Base-by-base conservation (phyloP, 1,140 invertebrate genomes). In the Sipha flava region DNA sequence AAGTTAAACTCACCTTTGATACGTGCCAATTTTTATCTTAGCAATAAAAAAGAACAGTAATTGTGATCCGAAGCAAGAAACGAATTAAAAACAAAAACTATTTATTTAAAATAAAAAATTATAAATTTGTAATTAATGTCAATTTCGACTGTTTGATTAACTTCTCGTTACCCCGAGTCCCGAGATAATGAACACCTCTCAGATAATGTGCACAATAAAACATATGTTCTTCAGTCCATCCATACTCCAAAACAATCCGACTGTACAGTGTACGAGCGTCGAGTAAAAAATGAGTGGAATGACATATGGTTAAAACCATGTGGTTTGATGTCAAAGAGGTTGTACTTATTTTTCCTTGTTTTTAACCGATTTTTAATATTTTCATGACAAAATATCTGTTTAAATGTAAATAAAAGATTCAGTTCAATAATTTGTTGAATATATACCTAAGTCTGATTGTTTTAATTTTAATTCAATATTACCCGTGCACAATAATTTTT, bases 171-270 rank as follows among this genome's bases (percentile, higher is more conserved):
- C 72, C 52, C 73, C n/a, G 73, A 47, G 52, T 37, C 37, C 73
- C 47, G 73, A 77, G 73, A 77, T 77, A 77, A 59, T 77, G 73
- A 77, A 77, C 73, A 40, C 52, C 49, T 59, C 1, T 40, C 49
- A 54, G 73, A 77, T 77, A 77, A 37, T n/a, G 21, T 40, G 29
- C 52, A 77, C 73, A 59, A 77, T 77, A 77, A 77, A 77, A 77
- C 73, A 77, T 77, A 77, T 77, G 73, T 31, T 75, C 31, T n/a
- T 40, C 21, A 59, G 5, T 7, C 4, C 37, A 31, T 43, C 29
- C 66, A 29, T 16, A 47, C 12, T 34, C 16, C 5, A 57, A 12
- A 0, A 49, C 14, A 49, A 0, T 26, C 3, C 14, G 26, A 14
- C 14, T 16, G 14, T 2, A 49, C 18, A n/a, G 47, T n/a, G 7